These are phyloP conservation scores for Crenichthys baileyi DNA, from an alignment of 2,797 vertebrate genomes.

Conservation along the genomic window DNA sequence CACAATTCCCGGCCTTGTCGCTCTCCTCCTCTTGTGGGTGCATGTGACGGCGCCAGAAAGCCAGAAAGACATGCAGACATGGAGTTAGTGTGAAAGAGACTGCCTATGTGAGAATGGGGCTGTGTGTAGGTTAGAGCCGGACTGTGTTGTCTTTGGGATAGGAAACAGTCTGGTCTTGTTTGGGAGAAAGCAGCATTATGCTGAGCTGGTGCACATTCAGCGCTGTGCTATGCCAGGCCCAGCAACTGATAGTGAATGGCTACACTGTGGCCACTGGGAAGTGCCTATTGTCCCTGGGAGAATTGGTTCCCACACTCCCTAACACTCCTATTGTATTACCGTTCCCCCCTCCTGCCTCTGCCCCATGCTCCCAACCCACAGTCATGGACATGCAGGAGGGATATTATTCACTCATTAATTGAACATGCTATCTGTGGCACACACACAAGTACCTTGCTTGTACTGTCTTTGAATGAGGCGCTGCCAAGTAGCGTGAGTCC, in stretches of 20 bases:
- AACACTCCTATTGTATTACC: constrained; percentile 77
- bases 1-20: constrained; percentile 61
- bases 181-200: constrained; percentile 77
- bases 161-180: constrained; percentile 80
- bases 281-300: constrained; percentile 75
- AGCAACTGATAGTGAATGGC: constrained; percentile 76
- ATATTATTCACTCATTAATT: constrained; percentile 77
- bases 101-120: constrained; percentile 69
- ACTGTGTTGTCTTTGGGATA: constrained; percentile 77
- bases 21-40: constrained; percentile 39
- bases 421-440: constrained; percentile 74
- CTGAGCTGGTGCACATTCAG: constrained; percentile 73
- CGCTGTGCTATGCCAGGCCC: constrained; percentile 61
- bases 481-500: constrained; percentile 38
- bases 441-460: constrained; percentile 60
- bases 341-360: constrained; percentile 30
- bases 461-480: constrained; percentile 53
- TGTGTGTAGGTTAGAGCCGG: constrained; percentile 68
- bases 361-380: constrained; percentile 59
- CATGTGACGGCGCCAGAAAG: constrained; percentile 47
- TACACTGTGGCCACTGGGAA: constrained; percentile 77
- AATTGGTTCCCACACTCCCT: constrained; percentile 84
- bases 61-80: constrained; percentile 43
- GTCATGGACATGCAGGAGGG: constrained; percentile 70
- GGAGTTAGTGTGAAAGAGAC: constrained; percentile 57